phyloP scores from a whole-genome alignment of 2,888 invertebrate genomes.

The Phrixothrix hirtus region DNA sequence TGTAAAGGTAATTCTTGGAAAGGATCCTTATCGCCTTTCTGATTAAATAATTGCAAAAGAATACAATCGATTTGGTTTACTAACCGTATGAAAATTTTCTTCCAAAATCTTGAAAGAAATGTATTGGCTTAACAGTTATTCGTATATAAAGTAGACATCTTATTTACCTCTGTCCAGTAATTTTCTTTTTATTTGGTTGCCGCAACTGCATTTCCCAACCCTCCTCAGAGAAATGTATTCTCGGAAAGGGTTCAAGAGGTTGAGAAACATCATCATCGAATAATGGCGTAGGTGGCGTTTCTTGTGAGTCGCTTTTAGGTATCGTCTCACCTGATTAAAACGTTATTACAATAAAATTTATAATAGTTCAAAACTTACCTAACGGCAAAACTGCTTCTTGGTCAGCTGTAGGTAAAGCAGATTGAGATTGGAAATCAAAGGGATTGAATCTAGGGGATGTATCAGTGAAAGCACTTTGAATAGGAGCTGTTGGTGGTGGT shows the following conservation, averaged over 20 bases:
- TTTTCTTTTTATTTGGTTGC: constrained; percentile 95
- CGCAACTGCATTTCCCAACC: constrained; percentile 97
- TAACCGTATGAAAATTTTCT: constrained; percentile 88
- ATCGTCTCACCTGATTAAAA: constrained; percentile 40
- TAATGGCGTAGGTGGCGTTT: constrained; percentile 89
- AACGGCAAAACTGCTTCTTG: constrained; percentile 49
- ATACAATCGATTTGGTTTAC: constrained; percentile 79
- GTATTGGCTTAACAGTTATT: too few species aligned
- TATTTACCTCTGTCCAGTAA: constrained; percentile 83
- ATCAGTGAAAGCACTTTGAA: constrained; percentile 60
- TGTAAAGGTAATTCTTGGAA: constrained; percentile 94
- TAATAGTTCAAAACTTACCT: constrained; percentile 50
- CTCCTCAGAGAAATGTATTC: constrained; percentile 73
- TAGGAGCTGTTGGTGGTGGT: constrained; percentile 69
- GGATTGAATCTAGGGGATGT: constrained; percentile 75
- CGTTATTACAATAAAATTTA: too few species aligned
- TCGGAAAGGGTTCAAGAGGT: constrained; percentile 89
- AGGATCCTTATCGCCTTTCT: constrained; percentile 83
- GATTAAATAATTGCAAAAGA: constrained; percentile 83
- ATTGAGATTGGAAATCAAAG: constrained; percentile 67
- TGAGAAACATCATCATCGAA: constrained; percentile 93
- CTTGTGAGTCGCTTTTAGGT: constrained; percentile 66
- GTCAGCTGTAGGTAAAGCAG: constrained; percentile 50
- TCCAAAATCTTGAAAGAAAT: constrained; percentile 78
- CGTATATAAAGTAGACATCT: too few species aligned